phyloP scores from a whole-genome alignment of 2,888 invertebrate species.

The Taphrorychus bicolor region DNA sequence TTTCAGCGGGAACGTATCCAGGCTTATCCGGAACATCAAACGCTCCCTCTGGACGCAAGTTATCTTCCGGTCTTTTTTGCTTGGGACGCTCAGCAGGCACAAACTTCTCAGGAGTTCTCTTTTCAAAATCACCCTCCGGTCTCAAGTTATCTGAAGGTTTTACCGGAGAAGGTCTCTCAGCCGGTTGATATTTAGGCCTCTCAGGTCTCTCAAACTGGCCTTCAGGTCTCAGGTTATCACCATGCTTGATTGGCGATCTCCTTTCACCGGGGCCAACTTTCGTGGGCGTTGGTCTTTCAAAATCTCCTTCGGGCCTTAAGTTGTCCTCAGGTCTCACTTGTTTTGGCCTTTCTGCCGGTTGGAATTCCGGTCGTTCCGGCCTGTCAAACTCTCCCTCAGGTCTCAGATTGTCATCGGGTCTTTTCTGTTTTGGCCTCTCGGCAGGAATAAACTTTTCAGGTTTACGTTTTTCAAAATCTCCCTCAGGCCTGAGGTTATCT shows the following conservation, averaged over 20 bases:
- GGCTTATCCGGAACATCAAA: slow-evolving; percentile 61
- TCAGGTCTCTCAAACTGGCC: slow-evolving; percentile 59
- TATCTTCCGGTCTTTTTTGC: slow-evolving; percentile 66
- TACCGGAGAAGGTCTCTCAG: slow-evolving; percentile 56
- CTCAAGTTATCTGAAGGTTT: slow-evolving; percentile 61
- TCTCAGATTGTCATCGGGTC: slow-evolving; percentile 61
- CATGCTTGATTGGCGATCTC: slow-evolving; percentile 57
- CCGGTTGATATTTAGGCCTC: slow-evolving; percentile 50
- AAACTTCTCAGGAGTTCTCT: slow-evolving; percentile 53
- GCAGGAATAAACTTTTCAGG: slow-evolving; percentile 55
- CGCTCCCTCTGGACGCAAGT: slow-evolving; percentile 48
- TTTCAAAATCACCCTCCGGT: slow-evolving; percentile 62
- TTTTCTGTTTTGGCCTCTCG: slow-evolving; percentile 52
- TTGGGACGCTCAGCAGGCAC: slow-evolving; percentile 59
- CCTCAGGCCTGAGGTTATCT: slow-evolving; percentile 67
- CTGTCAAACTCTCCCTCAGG: slow-evolving; percentile 63
- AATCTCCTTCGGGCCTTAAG: slow-evolving; percentile 60
- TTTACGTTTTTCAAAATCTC: slow-evolving; percentile 63
- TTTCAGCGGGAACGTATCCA: slow-evolving; percentile 59
- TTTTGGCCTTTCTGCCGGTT: slow-evolving; percentile 58
- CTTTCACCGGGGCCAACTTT: slow-evolving; percentile 57
- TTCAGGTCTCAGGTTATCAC: slow-evolving; percentile 64
- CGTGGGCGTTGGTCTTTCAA: slow-evolving; percentile 57
- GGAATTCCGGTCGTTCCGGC: slow-evolving; percentile 57
- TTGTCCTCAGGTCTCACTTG: slow-evolving; percentile 60